Evolutionary conservation across 2,113 vertebrate species (phyloP).

Genomic region (Alethe castanea): DNA sequence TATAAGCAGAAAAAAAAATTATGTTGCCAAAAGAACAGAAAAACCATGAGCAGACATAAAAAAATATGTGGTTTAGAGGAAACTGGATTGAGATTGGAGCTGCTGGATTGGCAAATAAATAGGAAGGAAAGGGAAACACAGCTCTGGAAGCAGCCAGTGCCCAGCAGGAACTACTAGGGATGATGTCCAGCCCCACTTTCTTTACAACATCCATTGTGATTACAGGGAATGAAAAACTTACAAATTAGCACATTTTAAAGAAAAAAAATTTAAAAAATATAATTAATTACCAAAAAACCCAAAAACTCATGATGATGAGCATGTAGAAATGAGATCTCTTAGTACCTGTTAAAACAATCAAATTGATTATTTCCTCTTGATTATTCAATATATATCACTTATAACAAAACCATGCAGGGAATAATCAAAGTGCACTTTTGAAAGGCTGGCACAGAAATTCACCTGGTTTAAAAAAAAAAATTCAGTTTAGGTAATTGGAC

Average conservation of each 20-base stretch:
- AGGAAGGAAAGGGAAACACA: neutral
- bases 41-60: neutral
- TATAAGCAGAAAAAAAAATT: neutral
- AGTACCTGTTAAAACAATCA: neutral
- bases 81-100: neutral
- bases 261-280: neutral
- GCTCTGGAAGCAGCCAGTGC: neutral
- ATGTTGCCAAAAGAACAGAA: neutral
- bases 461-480: constrained; percentile 24
- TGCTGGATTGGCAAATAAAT: neutral
- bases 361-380: neutral
- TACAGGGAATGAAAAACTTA: neutral
- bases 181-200: neutral
- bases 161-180: neutral
- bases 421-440: constrained; percentile 49
- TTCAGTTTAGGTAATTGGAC: constrained; percentile 22
- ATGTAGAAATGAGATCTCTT: neutral
- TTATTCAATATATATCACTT: neutral
- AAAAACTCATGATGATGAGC: neutral
- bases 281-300: neutral
- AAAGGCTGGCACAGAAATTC: constrained; percentile 57
- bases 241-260: neutral
- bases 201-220: neutral
- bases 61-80: neutral
- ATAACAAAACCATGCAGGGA: constrained; percentile 24